A percentile compares a stretch with the other conserved stretches of the same genome.
Evolutionary conservation across 2,888 invertebrate species (phyloP).

Genomic region (Acronicta psi): DNA sequence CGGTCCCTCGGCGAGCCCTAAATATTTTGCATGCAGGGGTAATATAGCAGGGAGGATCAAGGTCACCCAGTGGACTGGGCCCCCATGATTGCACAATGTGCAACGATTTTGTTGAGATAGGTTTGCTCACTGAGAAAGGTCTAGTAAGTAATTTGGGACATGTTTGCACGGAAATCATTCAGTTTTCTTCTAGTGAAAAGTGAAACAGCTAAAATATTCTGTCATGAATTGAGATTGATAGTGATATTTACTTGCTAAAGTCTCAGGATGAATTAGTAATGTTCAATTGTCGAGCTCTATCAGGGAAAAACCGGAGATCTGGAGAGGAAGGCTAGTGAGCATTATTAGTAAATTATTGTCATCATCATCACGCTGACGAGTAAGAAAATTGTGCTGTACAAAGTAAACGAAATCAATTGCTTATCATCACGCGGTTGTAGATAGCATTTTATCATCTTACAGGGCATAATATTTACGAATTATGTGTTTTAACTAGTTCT

Average conservation of each 20-base stretch:
- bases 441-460: conserved; percentile 28
- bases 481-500: neutral
- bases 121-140: neutral
- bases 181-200: too few relatives aligned
- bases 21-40: conserved; percentile 54
- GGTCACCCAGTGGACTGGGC: conserved; percentile 62
- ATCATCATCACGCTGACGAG: neutral
- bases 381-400: conserved; percentile 6
- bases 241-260: too few relatives aligned
- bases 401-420: conserved; percentile 27
- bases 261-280: too few relatives aligned
- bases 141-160: too few relatives aligned
- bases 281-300: neutral
- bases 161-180: too few relatives aligned
- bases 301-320: neutral
- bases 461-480: conserved; percentile 10
- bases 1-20: conserved; percentile 27
- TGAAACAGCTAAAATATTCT: too few relatives aligned
- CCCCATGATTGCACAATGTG: conserved; percentile 21
- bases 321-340: conserved; percentile 26
- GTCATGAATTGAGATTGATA: too few relatives aligned
- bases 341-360: conserved; percentile 1
- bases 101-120: conserved; percentile 19
- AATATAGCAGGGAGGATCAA: conserved; percentile 63
- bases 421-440: conserved; percentile 21